Evolutionary conservation across 2,888 invertebrate species (phyloP), one percentile per base, ranked within the genome.

Genomic region (Silvanus unidentatus): DNA sequence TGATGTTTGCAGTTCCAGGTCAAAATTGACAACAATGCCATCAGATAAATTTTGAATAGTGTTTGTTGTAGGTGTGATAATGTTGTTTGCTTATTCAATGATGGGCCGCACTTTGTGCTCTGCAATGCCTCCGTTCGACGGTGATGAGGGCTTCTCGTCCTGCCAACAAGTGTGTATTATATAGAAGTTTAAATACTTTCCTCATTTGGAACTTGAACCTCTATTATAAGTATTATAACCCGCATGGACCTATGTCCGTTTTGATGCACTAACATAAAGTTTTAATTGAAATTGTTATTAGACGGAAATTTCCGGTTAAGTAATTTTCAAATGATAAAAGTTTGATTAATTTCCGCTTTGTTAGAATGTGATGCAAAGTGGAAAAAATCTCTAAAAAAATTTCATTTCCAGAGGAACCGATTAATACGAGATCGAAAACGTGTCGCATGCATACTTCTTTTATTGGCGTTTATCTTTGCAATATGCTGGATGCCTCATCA

Each of bases 401-500:
- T n/a, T 9, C 10, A n/a, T 5, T 32, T 32, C 10, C 70, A 82
- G 82, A 77, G 80, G 53, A 71, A 77, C 48, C 70, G 82, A 53
- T 67, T 86, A 64, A 78, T 86, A 66, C 77, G 81, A 39, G 84
- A 86, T 57, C 72, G 88, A 43, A 82, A 82, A 62, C 75, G 85
- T 29, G 85, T 87, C 8, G 88, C 88, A 0, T 82, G 84, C 77
- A 86, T 88, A 52, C 74, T 88, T 12, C 73, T 88, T 1, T 75
- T 86, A 0, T 72, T 88, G 10, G 86, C 87, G 0, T 77, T 86
- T 1, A 75, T 87, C 14, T 88, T 88, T 61, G 86, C 86, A 0
- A 65, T 82, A 2, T 88, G 88, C 69, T 88, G 88, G 88, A 72
- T 88, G 36, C 88, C 88, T 0, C 86, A 86, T 73, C 84, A 86